Conservation (phyloP, 2,888 invertebrate genomes). For the Trileptium ribeirensis region DNA sequence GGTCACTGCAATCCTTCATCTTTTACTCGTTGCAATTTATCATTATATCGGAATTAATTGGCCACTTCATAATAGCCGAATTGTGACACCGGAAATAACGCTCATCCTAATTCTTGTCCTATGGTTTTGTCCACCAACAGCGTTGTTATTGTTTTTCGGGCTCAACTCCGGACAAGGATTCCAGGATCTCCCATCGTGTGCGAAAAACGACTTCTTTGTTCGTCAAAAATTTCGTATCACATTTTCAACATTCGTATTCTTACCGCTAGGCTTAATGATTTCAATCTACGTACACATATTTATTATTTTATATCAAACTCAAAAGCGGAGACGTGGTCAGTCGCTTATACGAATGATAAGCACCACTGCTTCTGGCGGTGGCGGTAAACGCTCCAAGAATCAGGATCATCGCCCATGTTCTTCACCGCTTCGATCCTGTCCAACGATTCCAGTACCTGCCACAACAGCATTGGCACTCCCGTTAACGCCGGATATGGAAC, state of each 20-base stretch:
- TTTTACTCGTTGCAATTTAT: slow-evolving; percentile 61
- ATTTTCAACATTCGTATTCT: not conserved
- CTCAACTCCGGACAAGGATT: slow-evolving; percentile 55
- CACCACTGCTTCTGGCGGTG: too few species aligned
- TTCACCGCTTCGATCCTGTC: too few species aligned
- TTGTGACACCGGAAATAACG: slow-evolving; percentile 59
- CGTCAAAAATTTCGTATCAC: not conserved
- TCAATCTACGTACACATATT: not conserved
- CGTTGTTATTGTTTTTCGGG: slow-evolving; percentile 57
- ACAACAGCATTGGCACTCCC: too few species aligned
- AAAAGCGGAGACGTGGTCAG: too few species aligned
- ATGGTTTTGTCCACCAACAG: slow-evolving; percentile 58
- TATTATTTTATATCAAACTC: not conserved
- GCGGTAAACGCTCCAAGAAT: too few species aligned
- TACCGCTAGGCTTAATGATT: not conserved
- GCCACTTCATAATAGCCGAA: slow-evolving; percentile 61
- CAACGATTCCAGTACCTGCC: too few species aligned
- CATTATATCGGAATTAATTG: slow-evolving; percentile 61
- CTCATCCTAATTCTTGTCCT: slow-evolving; percentile 56
- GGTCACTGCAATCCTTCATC: slow-evolving; percentile 61
- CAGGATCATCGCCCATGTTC: too few species aligned
- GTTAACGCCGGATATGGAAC: too few species aligned
- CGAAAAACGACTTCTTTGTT: not conserved
- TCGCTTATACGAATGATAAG: too few species aligned
- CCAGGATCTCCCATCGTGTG: slow-evolving; percentile 12